Evolutionary conservation across 2,113 vertebrate species (phyloP).

Genomic region (Misgurnus mizolepis): DNA sequence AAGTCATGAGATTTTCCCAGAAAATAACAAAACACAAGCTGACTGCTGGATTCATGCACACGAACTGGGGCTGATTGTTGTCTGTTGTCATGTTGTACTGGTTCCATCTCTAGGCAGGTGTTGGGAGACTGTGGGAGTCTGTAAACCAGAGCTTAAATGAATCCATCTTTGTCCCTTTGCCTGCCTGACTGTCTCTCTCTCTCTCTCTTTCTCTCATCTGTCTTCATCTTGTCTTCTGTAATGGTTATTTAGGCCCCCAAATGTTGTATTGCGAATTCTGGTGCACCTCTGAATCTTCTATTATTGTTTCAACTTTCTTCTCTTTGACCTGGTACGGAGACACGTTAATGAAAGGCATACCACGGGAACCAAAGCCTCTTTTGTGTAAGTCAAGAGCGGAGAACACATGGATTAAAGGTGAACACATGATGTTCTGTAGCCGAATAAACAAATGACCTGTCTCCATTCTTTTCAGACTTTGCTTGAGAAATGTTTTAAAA

Average conservation of each 20-base stretch:
- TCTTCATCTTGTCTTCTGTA: slow-evolving; percentile 4
- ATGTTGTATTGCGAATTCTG: background rate
- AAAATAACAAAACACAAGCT: background rate
- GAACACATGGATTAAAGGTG: background rate
- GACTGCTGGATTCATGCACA: slow-evolving; percentile 3
- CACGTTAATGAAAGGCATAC: slow-evolving; percentile 5
- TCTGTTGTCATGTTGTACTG: slow-evolving; percentile 3
- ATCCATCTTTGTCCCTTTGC: background rate
- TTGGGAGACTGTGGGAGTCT: slow-evolving; percentile 18
- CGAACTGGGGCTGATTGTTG: slow-evolving; percentile 22
- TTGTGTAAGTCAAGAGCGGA: background rate
- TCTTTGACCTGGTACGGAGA: slow-evolving; percentile 46
- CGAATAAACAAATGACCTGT: background rate
- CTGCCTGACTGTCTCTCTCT: background rate
- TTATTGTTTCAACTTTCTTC: background rate
- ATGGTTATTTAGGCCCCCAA: background rate
- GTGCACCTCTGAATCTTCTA: slow-evolving; percentile 6
- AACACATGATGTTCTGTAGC: background rate
- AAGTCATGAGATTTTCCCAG: background rate
- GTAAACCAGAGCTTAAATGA: background rate
- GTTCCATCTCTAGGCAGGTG: slow-evolving; percentile 16
- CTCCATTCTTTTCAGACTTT: slow-evolving; percentile 37
- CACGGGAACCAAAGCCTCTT: too few species aligned
- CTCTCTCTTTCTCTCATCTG: background rate
- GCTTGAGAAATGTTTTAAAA: slow-evolving; percentile 25